Evolutionary conservation across 2,797 vertebrate genomes (phyloP).

Genomic region (Prunella strophiata): DNA sequence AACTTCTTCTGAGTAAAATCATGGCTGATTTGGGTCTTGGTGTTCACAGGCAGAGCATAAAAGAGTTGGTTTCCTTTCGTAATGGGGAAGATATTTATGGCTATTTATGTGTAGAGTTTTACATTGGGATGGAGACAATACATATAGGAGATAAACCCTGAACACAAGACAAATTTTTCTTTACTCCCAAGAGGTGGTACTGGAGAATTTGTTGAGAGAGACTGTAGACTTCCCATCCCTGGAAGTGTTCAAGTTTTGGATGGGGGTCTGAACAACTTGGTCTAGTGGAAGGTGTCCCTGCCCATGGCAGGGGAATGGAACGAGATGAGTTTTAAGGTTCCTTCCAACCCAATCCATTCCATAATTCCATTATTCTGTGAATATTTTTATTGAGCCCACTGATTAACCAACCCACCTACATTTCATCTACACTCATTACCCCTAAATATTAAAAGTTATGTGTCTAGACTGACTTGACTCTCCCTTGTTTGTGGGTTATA

Average conservation of each 20-base stretch:
- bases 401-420: neutral
- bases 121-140: neutral
- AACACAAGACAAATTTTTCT: neutral
- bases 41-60: neutral
- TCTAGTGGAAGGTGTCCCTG: neutral
- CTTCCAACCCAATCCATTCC: too few relatives aligned
- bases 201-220: neutral
- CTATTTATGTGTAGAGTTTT: neutral
- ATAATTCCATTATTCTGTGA: neutral
- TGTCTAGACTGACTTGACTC: neutral
- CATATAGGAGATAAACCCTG: neutral
- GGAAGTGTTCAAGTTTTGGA: neutral
- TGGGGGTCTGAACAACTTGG: fast-evolving
- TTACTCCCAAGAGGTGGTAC: neutral
- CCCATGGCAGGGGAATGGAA: neutral
- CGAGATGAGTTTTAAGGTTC: neutral
- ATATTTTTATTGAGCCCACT: neutral
- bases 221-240: neutral
- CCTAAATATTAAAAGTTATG: neutral
- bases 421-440: neutral
- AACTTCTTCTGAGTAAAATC: neutral
- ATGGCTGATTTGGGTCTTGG: neutral
- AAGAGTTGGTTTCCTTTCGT: neutral
- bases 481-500: neutral
- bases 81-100: neutral